Evolutionary conservation across 2,797 vertebrate species (phyloP).

Genomic region (Eupleurogrammus muticus): DNA sequence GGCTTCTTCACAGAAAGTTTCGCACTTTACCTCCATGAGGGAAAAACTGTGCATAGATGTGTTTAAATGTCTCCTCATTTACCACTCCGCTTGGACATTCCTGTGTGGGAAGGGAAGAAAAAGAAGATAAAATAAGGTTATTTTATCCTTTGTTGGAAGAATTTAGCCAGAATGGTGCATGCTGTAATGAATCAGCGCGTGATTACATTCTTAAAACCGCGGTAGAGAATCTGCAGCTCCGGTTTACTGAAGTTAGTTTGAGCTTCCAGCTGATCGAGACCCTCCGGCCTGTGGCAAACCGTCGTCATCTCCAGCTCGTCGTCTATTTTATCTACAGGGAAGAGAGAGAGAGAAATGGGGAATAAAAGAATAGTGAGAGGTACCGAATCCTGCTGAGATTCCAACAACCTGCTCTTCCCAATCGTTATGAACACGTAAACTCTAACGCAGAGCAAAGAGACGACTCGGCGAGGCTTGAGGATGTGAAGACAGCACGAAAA

Average conservation of each 20-base stretch:
- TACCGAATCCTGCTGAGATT: not conserved
- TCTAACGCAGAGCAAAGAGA: constrained; percentile 6
- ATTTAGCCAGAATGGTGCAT: not conserved
- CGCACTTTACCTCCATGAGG: constrained; percentile 92
- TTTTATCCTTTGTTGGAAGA: not conserved
- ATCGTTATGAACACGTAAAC: constrained; percentile 12
- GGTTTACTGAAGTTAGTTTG: constrained; percentile 96
- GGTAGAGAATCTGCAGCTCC: constrained; percentile 97
- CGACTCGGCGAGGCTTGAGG: constrained; percentile 31
- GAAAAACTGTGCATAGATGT: constrained; percentile 98
- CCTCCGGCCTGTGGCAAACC: constrained; percentile 94
- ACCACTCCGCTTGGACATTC: constrained; percentile 97
- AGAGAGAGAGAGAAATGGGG: not conserved
- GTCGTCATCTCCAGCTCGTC: constrained; percentile 96
- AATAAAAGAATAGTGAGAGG: not conserved
- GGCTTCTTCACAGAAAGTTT: not conserved
- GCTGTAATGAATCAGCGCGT: not conserved
- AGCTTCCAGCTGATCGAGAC: constrained; percentile 92
- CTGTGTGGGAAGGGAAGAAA: constrained; percentile 72
- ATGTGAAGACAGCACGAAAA: constrained; percentile 20
- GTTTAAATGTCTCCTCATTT: constrained; percentile 98
- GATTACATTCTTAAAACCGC: constrained; percentile 97
- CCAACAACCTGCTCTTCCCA: not conserved
- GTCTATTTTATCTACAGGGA: constrained; percentile 89
- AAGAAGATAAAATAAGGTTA: not conserved